phyloP scores from a whole-genome alignment of 2,113 vertebrate species.

The Brachionichthys hirsutus region DNA sequence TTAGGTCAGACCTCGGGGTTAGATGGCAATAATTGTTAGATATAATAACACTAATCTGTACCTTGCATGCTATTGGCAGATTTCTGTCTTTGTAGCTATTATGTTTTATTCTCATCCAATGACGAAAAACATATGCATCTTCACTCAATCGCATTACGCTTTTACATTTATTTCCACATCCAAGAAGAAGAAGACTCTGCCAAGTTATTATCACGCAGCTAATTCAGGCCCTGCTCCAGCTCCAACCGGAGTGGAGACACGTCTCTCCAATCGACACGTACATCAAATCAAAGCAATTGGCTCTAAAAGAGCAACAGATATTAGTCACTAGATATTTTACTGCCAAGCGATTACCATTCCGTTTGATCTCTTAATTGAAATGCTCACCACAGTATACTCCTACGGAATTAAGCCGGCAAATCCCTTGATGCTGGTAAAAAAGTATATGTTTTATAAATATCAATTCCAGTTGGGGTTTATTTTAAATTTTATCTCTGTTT shows the following conservation, averaged over 20 bases:
- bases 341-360: constrained; percentile 9
- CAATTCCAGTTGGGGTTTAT: constrained; percentile 35
- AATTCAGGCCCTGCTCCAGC: background rate
- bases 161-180: background rate
- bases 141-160: background rate
- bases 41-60: background rate
- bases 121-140: background rate
- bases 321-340: constrained; percentile 1
- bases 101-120: background rate
- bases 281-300: constrained; percentile 2
- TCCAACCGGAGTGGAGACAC: constrained; percentile 5
- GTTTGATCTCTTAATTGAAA: constrained; percentile 22
- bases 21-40: background rate
- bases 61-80: background rate
- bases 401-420: constrained; percentile 1
- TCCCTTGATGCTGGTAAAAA: background rate
- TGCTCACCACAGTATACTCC: background rate
- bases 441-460: constrained; percentile 33
- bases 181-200: background rate
- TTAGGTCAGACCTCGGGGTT: background rate
- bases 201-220: background rate
- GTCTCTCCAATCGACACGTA: background rate
- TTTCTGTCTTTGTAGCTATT: background rate
- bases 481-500: constrained; percentile 32
- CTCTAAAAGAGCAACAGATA: constrained; percentile 3